Percentiles rank a stretch among this genome's conserved stretches.
Conservation (phyloP, 2,888 invertebrate species). For the Synergus gifuensis region DNA sequence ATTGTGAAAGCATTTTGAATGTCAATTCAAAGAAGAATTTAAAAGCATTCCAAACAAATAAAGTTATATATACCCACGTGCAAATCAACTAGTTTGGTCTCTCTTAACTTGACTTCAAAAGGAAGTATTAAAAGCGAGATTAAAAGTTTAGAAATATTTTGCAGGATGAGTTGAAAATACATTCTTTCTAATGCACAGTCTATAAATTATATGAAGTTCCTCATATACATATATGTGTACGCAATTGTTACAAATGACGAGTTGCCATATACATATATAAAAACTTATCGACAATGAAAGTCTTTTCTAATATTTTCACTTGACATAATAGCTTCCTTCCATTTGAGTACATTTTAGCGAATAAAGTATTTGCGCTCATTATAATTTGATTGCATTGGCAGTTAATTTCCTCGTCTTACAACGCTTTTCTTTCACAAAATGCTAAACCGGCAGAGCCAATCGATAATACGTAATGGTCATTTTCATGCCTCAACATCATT, state of each 20-base stretch:
- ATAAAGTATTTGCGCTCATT: slow-evolving; percentile 1
- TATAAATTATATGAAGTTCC: too few relatives aligned
- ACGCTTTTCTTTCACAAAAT: neutral
- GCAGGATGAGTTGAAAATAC: too few relatives aligned
- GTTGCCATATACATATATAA: neutral
- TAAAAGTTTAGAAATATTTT: too few relatives aligned
- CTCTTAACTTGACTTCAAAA: too few relatives aligned
- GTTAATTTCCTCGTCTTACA: neutral
- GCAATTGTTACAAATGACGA: neutral
- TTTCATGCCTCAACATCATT: neutral
- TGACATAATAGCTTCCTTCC: slow-evolving; percentile 47
- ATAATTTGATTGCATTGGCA: slow-evolving; percentile 3
- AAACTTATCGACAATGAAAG: slow-evolving; percentile 44
- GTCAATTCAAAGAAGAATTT: too few relatives aligned
- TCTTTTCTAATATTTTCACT: slow-evolving; percentile 56
- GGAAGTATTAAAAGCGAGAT: too few relatives aligned
- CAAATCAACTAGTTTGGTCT: too few relatives aligned
- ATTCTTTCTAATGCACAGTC: too few relatives aligned
- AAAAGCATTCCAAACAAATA: too few relatives aligned
- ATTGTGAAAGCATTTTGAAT: too few relatives aligned
- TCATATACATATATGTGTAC: too few relatives aligned
- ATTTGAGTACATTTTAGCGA: slow-evolving; percentile 14
- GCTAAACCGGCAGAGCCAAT: neutral
- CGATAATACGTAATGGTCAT: slow-evolving; percentile 19
- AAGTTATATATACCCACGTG: too few relatives aligned